Base-by-base conservation (phyloP, 2,113 vertebrate species). In the Elgaria multicarinata region DNA sequence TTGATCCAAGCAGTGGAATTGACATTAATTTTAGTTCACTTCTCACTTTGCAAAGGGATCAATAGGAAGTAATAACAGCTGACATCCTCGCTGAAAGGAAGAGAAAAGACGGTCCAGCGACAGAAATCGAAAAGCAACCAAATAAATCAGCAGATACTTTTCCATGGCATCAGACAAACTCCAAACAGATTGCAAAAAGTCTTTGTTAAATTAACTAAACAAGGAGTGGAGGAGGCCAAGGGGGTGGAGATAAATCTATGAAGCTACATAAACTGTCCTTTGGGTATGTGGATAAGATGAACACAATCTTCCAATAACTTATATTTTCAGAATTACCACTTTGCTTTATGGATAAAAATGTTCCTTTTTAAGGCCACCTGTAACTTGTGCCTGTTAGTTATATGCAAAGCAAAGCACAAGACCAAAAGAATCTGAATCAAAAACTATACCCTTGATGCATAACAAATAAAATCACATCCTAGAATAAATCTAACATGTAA, bases 1-100 rank as follows among this genome's bases (percentile, higher is more conserved):
- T 99, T 98, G 99, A 99, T 98, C 98, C 91, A 58, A 97, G 97
- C 96, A 98, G 97, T 98, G 98, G 98, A 99, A 98, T 97, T 98
- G 98, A 99, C 98, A 98, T 99, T 99, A 98, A 99, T 99, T 99
- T 99, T 98, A 98, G 98, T 98, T 98, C 98, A 99, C 98, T 98
- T 98, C 98, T 99, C 97, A 98, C 98, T 98, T 98, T 98, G 98
- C 98, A 98, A 98, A 98, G 96, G 96, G 98, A 99, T 99, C 99
- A 99, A 99, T 99, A 98, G 97, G 94, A 98, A 98, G 98, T 98
- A 98, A 98, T 98, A 99, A 98, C 98, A 99, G 97, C 98, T 98
- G 98, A 99, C 98, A 98, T 98, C 96, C 97, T 97, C 87, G 95
- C 97, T 98, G 98, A 98, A 98, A 98, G 98, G 97, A 97, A 97